These are phyloP conservation scores for Podarcis siculus DNA, from an alignment of 2,797 vertebrate genomes.

Conservation along the genomic window DNA sequence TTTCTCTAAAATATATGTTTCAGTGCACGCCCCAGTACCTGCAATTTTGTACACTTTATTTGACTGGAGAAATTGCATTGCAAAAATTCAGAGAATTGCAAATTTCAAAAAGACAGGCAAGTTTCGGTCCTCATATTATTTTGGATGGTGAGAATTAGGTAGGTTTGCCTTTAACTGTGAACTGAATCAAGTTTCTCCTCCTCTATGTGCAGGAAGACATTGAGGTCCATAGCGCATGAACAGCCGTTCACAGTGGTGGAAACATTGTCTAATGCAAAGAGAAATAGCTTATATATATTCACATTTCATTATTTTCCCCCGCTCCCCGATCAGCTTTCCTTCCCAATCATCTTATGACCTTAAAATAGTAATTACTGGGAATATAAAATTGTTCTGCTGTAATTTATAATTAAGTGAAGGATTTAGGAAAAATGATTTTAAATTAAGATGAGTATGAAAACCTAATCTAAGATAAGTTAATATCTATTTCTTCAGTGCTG, in stretches of 20 bases:
- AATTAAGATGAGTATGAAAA: constrained; percentile 40
- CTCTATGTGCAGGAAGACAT: not conserved
- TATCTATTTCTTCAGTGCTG: constrained; percentile 29
- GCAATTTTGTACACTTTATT: too few species aligned
- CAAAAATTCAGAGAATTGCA: too few species aligned
- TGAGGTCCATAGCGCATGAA: not conserved
- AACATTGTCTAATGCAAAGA: not conserved
- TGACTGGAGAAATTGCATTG: too few species aligned
- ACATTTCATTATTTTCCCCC: constrained; percentile 11
- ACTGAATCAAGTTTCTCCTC: too few species aligned
- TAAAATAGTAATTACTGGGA: constrained; percentile 40
- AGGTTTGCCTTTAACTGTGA: too few species aligned
- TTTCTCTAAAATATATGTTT: too few species aligned
- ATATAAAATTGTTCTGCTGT: constrained; percentile 33
- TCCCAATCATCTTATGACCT: constrained; percentile 39
- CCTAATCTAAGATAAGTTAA: constrained; percentile 34
- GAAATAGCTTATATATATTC: constrained; percentile 1
- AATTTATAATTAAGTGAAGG: constrained; percentile 44
- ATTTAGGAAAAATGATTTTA: constrained; percentile 35
- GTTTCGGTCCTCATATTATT: too few species aligned
- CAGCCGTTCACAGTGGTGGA: not conserved
- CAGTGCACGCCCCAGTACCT: too few species aligned
- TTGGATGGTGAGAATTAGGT: too few species aligned
- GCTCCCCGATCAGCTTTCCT: constrained; percentile 10
- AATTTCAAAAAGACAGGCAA: too few species aligned